Base-by-base conservation (phyloP, 1,140 invertebrate species). In the Drosophila nannoptera region DNA sequence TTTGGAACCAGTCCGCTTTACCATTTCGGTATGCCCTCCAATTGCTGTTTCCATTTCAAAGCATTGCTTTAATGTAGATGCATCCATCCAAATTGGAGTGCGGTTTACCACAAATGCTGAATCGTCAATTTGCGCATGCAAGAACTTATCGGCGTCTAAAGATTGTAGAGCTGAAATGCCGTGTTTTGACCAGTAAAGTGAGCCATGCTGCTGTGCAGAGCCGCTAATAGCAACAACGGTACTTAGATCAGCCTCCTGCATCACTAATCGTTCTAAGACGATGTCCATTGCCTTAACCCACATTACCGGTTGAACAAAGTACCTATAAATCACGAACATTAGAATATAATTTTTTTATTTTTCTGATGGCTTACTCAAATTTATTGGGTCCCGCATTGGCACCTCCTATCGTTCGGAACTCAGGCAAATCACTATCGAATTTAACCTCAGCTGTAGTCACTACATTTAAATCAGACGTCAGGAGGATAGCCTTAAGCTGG, bases 31-130 rank as follows among this genome's bases (percentile, higher is more conserved):
- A 58, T 94, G 90, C 5, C 97, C 96, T 29, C 97, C 97, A 14
- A 97, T 91, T 45, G 91, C 92, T 35, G 94, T 91, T 89, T 99
- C 97, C 42, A 99, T 88, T 59, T 93, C 90, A 45, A 91, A 88
- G 88, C 97, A 99, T 75, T 98, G 94, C 45, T 92, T 90, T 0
- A 91, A 92, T 0, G 97, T 99, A 69, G 96, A 97, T 0, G 95
- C 94, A 90, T 99, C 97, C 97, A 98, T 98, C 98, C 98, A 99
- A 32, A 98, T 93, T 0, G 98, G 98, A n/a, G 96, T 96, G 58
- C 96, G 92, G 0, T 92, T 89, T 2, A 96, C 77, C 9, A 95
- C 93, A 90, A 99, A 99, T 5, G 91, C 92, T 11, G 92, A 91
- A 0, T 92, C 92, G 49, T 84, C 84, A 9, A 99, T 90, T 90